Base-by-base conservation (phyloP, 2,888 invertebrate genomes). In the Epirrhoe tristata region DNA sequence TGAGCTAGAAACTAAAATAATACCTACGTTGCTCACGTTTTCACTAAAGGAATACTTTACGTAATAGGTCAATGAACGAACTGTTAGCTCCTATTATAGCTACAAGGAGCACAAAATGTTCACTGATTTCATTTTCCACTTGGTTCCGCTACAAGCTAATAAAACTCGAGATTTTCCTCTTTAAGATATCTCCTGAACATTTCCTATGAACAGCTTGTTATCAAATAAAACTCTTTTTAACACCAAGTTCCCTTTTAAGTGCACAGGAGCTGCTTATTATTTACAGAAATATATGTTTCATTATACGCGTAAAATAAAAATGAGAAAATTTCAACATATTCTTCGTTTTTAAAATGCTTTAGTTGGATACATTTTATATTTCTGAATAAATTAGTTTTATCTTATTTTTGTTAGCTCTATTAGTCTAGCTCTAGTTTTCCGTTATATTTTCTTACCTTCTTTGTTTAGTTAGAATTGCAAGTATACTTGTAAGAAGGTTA, bases 401-500 rank as follows among this genome's bases (percentile, higher is more conserved):
- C 3, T 24, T 24, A 43, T 43, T 43, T 43, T 43, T 43, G 39
- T 12, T 43, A 0, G 12, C 12, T 43, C 4, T 3, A 43, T 12
- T 24, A 24, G 39, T 4, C 12, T 43, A 12, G 39, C 39, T 43
- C 4, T 43, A 43, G 7, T 36, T 36, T 36, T 36, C 10, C 36
- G 4, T 12, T 24, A 12, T 12, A 12, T 43, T 43, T 43, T 43
- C 12, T 5, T 10, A 43, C 48, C 12, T 48, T 48, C 16, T 14
- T 48, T n/a, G 46, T 66, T 36, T 53, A 58, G 56, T 57, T 56
- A 32, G 51, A 63, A 57, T 70, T 63, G 63, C 63, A 65, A 66
- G 67, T 66, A 65, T 66, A 70, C 62, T 66, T 55, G 63, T 43
- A 66, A 70, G 55, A 52, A 69, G 70, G 67, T 74, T 73, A 77